Percentiles rank a stretch among this genome's conserved stretches.
Conservation (phyloP, 2,888 invertebrate species). For the Melipona bicolor region DNA sequence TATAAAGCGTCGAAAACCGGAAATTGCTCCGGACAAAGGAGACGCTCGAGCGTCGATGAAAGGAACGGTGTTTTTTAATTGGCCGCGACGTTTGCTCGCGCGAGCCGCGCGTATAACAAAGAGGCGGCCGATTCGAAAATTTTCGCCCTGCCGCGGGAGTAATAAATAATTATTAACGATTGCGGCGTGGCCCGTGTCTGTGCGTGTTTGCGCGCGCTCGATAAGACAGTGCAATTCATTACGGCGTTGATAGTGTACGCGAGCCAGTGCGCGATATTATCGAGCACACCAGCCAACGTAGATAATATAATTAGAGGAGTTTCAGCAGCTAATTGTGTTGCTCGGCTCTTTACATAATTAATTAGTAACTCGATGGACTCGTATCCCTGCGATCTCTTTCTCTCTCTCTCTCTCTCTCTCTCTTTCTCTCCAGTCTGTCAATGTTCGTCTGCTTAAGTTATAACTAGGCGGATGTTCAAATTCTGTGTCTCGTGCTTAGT, state of each 20-base stretch:
- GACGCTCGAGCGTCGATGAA: neutral
- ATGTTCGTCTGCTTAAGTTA: neutral
- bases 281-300: slow-evolving; percentile 37
- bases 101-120: neutral
- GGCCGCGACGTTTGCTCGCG: too few relatives aligned
- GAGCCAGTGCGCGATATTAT: slow-evolving; percentile 33
- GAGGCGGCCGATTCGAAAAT: neutral
- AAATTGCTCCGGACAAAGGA: slow-evolving; percentile 13
- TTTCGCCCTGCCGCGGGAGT: neutral
- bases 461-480: neutral
- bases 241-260: slow-evolving; percentile 23
- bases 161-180: slow-evolving; percentile 36
- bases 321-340: slow-evolving; percentile 60
- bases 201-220: neutral
- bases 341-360: slow-evolving; percentile 57
- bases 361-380: slow-evolving; percentile 50
- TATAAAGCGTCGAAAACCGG: neutral
- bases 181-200: neutral
- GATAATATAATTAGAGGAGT: slow-evolving; percentile 61
- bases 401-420: too few relatives aligned
- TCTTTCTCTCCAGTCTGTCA: neutral
- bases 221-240: slow-evolving; percentile 48
- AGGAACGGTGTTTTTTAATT: slow-evolving; percentile 10
- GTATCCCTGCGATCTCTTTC: neutral
- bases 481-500: neutral